phyloP scores from a whole-genome alignment of 2,113 vertebrate species.

The Azemiops feae region DNA sequence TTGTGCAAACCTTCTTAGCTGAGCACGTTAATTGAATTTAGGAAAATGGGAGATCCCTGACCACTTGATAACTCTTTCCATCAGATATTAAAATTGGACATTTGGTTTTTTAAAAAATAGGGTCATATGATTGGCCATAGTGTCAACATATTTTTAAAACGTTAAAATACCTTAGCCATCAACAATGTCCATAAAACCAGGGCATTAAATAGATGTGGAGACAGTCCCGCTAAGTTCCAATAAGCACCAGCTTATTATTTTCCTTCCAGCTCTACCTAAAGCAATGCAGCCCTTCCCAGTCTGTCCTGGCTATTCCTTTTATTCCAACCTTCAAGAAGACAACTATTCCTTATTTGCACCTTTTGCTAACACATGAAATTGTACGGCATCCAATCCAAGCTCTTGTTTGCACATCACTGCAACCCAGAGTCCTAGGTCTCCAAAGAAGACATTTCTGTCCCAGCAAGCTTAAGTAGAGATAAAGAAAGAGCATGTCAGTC shows the following conservation, averaged over 20 bases:
- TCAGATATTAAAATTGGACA: neutral
- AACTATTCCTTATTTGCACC: neutral
- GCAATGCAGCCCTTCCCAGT: neutral
- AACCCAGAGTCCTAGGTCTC: neutral
- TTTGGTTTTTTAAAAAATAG: neutral
- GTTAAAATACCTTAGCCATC: neutral
- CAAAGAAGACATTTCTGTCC: neutral
- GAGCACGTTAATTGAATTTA: neutral
- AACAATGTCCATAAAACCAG: neutral
- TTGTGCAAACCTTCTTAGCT: neutral
- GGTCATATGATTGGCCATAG: neutral
- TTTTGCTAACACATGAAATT: neutral
- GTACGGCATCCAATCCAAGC: neutral
- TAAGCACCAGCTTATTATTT: neutral
- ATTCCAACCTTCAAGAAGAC: neutral
- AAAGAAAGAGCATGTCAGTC: neutral
- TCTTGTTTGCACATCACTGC: neutral
- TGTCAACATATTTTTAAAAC: neutral
- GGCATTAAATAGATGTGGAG: neutral
- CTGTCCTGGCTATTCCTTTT: neutral
- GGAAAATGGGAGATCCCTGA: neutral
- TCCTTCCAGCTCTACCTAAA: neutral
- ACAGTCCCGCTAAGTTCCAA: neutral
- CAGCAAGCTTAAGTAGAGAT: neutral
- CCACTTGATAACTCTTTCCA: no score